phyloP scores from a whole-genome alignment of 2,113 vertebrate species.

The Reinhardtius hippoglossoides region DNA sequence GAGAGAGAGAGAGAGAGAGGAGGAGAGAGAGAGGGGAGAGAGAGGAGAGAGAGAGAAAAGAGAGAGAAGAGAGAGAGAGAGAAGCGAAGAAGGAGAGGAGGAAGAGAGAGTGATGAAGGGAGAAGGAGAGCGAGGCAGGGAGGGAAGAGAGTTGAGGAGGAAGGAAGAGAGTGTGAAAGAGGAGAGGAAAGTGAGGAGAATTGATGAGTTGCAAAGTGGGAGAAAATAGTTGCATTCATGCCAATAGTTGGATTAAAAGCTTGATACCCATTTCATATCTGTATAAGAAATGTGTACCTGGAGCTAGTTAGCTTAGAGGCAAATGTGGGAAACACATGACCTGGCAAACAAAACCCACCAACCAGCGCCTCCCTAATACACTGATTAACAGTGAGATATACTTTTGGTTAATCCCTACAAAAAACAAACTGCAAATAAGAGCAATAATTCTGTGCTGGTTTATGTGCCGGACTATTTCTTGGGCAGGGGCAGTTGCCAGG shows the following conservation, averaged over 20 bases:
- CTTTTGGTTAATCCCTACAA: background rate
- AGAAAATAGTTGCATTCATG: background rate
- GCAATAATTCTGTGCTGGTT: background rate
- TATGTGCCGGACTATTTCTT: slow-evolving; percentile 2
- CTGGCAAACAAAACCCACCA: background rate
- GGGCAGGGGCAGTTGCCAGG: slow-evolving; percentile 15
- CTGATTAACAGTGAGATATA: background rate
- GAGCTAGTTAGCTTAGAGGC: background rate
- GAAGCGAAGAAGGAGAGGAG: slow-evolving; percentile 45
- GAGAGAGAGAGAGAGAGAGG: too few species aligned
- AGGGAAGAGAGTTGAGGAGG: background rate
- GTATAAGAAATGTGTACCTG: too few species aligned
- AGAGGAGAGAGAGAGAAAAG: slow-evolving; percentile 35
- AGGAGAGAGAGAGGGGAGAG: slow-evolving; percentile 2
- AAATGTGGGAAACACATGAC: background rate
- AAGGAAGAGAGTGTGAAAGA: too few species aligned
- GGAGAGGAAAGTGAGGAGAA: too few species aligned
- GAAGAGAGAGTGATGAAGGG: slow-evolving; percentile 22
- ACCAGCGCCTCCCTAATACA: background rate
- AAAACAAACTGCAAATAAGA: background rate
- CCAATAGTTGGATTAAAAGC: background rate
- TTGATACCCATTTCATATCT: too few species aligned
- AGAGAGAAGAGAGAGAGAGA: too few species aligned
- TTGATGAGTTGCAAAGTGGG: background rate
- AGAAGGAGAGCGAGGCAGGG: background rate